Evolutionary conservation across 1,140 invertebrate species (phyloP), one percentile per base, ranked within the genome.

Genomic region (Drosophila equinoxialis): DNA sequence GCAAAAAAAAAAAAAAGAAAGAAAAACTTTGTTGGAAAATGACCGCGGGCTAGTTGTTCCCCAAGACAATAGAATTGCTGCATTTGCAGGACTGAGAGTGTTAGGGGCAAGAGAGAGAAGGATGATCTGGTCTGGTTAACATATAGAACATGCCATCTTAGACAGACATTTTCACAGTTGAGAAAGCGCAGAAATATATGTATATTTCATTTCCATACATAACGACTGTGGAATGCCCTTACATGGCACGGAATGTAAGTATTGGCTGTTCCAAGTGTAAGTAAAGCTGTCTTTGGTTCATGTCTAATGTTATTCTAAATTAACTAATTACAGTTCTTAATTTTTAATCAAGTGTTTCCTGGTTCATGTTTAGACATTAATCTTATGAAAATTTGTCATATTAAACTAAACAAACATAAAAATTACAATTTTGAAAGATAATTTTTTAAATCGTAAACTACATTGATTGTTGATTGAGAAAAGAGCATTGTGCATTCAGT

Each of bases 401-500:
- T 30, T 5, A 5, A 30, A 30, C n/a, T n/a, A n/a, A n/a, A n/a
- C n/a, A n/a, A 37, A 11, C 13, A 11, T 39, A 0, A 4, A 13
- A 39, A 39, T 39, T 13, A 8, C 10, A 39, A 39, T 39, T 39
- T 3, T 39, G 2, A 39, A 13, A 39, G 37, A 39, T 13, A 3
- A 20, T 23, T n/a, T 20, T 48, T 13, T 51, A 23, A 11, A 23
- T 17, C 17, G 14, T 14, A 26, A 26, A 26, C 23, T 4, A 51
- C 11, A 20, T 51, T 23, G 45, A 51, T 51, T n/a, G 17, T 23
- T 23, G 8, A 8, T 2, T 11, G 10, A 10, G 14, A 48, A 2
- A 48, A 17, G 17, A 51, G 45, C 45, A 51, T 45, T 62, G 13
- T 62, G 37, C 37, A 62, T 62, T 62, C 20, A 30, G 20, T 5